A percentile compares a stretch with the other conserved stretches of the same genome.
Conservation (phyloP, 2,888 invertebrate species). For the Nipponacmea schrenckii region DNA sequence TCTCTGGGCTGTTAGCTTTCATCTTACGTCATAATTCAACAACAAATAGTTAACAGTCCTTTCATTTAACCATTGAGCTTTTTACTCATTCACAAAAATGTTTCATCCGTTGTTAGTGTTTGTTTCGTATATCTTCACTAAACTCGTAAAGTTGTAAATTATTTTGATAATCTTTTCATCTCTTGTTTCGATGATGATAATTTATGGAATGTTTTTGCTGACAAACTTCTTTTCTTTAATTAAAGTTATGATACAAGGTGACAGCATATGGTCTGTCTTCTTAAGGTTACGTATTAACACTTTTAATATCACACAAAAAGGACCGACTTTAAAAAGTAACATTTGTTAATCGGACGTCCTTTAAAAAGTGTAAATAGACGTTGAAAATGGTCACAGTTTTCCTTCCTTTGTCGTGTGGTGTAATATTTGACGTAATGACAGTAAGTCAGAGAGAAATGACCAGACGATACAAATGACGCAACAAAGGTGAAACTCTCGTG, state of each 20-base stretch:
- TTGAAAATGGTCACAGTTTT: too few relatives aligned
- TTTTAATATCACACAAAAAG: too few relatives aligned
- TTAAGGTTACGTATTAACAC: neutral
- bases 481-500: conserved; percentile 1
- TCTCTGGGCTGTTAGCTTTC: too few relatives aligned
- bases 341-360: too few relatives aligned
- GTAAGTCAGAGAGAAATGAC: neutral
- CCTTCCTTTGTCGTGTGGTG: neutral
- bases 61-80: too few relatives aligned
- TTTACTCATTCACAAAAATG: too few relatives aligned
- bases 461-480: neutral
- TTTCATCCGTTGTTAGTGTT: neutral
- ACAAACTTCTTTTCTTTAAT: too few relatives aligned
- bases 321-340: too few relatives aligned
- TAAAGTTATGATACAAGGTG: neutral
- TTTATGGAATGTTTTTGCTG: neutral
- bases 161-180: neutral
- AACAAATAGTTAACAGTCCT: too few relatives aligned
- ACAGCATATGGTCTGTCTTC: neutral
- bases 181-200: neutral
- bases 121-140: neutral
- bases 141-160: neutral
- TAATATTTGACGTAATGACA: too few relatives aligned
- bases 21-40: too few relatives aligned
- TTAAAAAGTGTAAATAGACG: too few relatives aligned